Base-by-base conservation (phyloP, 2,797 vertebrate genomes). In the Acipenser transmontanus region DNA sequence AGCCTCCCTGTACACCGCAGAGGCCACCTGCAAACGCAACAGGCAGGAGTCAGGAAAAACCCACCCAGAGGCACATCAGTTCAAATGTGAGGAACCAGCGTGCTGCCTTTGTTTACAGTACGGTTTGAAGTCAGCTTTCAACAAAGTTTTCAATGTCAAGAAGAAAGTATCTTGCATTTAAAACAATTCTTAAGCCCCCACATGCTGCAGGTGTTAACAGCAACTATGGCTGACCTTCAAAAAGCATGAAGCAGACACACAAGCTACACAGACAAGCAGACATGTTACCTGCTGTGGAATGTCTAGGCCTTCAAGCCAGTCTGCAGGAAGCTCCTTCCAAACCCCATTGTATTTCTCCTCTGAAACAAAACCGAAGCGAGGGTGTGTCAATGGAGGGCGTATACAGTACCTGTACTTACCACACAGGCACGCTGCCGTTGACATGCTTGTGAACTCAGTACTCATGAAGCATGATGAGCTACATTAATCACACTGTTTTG, bases 291-390 rank as follows among this genome's bases (percentile, higher is more conserved):
- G 75, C 57, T 63, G 69, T 13, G 67, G 48, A 47, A 69, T 62
- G 50, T 74, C 51, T 47, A 76, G 69, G 47, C 67, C 70, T 48
- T 71, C 59, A 50, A 76, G 61, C 67, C 75, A 76, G 57, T 74
- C 75, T 49, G 66, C 50, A 8, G 72, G 72, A 59, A 76, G 65
- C 61, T 76, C 70, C 59, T 71, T 61, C 65, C 69, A 76, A n/a
- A 72, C 69, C 60, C 70, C 72, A 61, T 69, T 69, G 57, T 65
- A 76, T 57, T 69, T 64, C 13, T 72, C 56, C 51, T 76, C 72
- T 76, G 12, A 52, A 68, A 47, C 20, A 34, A 4, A 34, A 34
- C 20, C 20, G 20, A 4, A 34, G 20, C 20, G 2, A 34, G 20
- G 20, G 20, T 34, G 20, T 34, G 20, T 34, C 20, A 2, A 1